A percentile compares a stretch with the other conserved stretches of the same genome.
Evolutionary conservation across 2,113 vertebrate species (phyloP).

Genomic region (Thamnaconus septentrionalis): DNA sequence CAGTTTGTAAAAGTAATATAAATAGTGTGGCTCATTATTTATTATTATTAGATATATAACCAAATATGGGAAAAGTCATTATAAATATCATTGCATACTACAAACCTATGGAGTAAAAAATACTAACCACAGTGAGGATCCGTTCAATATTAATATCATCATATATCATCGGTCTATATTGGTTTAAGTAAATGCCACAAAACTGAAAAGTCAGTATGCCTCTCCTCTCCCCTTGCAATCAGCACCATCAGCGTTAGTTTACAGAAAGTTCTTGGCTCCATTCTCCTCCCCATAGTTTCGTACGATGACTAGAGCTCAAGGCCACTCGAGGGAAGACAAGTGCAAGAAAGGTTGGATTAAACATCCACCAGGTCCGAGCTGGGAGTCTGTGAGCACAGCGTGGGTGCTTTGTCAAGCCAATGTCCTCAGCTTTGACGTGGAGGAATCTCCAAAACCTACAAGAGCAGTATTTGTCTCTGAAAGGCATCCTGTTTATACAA

Average conservation of each 20-base stretch:
- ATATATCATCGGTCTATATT: no score
- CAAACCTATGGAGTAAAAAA: no score
- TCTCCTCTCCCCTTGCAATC: background rate
- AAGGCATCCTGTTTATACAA: constrained; percentile 64
- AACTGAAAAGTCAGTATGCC: no score
- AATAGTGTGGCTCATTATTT: no score
- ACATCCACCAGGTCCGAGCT: constrained; percentile 10
- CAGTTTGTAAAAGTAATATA: no score
- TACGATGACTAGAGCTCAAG: constrained; percentile 2
- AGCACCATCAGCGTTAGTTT: constrained; percentile 29
- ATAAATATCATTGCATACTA: no score
- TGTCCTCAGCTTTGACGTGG: constrained; percentile 41
- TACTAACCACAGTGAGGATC: no score
- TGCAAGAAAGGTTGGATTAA: constrained; percentile 4
- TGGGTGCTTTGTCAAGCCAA: constrained; percentile 52
- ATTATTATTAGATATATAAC: no score
- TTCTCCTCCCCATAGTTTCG: background rate
- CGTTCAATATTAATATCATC: no score
- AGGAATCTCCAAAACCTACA: constrained; percentile 45
- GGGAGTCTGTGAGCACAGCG: constrained; percentile 20
- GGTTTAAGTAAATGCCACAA: no score
- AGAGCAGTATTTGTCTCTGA: constrained; percentile 23
- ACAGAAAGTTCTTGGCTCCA: constrained; percentile 5
- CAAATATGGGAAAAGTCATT: no score
- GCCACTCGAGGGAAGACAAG: constrained; percentile 32